Evolutionary conservation across 2,113 vertebrate genomes (phyloP), one percentile per base, ranked within the genome.

Genomic region (Astatoreochromis straeleni): DNA sequence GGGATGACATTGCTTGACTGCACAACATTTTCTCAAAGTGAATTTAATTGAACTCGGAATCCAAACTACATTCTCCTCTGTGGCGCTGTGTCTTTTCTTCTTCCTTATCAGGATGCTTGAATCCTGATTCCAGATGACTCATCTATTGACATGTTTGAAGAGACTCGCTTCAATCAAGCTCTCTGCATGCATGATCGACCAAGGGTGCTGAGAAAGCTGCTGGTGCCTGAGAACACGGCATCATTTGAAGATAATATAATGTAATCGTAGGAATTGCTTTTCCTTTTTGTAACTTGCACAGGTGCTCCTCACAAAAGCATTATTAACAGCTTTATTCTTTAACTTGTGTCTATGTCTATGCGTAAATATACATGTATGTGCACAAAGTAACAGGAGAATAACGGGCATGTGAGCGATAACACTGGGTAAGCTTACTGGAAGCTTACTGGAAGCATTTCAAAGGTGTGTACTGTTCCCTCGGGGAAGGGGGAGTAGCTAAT

Each of bases 381-480:
- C 65, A 42, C 40, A 65, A 31, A 80, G 16, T 80, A 78, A 57
- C 70, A 12, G 24, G 51, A 88, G 86, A 80, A 86, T 60, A 57
- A 53, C 9, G 53, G 53, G 57, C 49, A 70, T 57, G 40, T 83
- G 54, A 84, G 21, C 49, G 78, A 90, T 42, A 83, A 85, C 85
- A 92, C 89, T 85, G 93, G 85, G 90, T 33, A 70, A 80, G 78
- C 55, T 63, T 21, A 73, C 84, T 93, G 88, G 87, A 70, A 80
- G 78, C 55, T 63, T 21, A 73, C 84, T 93, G 88, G 87, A 93
- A 93, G 70, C 58, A 51, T 91, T 95, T 94, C 89, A 95, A 93
- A 95, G 89, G 89, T 94, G 87, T 85, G 85, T 58, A 65, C 47
- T 82, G 82, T 24, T 90, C 83, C 80, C 88, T 65, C 2, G 4